A percentile compares a stretch with the other conserved stretches of the same genome.
phyloP scores from a whole-genome alignment of 2,797 vertebrate species.

The Phyllotis vaccarum region DNA sequence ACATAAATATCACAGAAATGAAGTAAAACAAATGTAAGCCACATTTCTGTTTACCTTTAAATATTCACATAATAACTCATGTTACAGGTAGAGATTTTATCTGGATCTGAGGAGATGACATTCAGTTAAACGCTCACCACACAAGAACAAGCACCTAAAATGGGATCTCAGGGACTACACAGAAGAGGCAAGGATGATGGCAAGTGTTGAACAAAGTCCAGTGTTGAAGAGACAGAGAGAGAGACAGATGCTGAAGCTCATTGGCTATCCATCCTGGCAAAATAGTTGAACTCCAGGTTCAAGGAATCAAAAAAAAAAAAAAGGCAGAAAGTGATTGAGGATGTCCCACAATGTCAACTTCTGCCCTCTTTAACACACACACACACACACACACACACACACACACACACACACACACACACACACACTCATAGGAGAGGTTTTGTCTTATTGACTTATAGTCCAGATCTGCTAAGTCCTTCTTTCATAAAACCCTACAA shows the following conservation, averaged over 20 bases:
- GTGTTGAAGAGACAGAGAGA: background rate
- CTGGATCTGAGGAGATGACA: background rate
- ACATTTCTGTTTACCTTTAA: background rate
- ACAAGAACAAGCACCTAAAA: background rate
- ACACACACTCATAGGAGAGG: background rate
- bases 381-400: background rate
- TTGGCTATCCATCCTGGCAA: background rate
- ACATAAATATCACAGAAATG: slow-evolving; percentile 46
- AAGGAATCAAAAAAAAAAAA: background rate
- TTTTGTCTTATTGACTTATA: slow-evolving; percentile 7
- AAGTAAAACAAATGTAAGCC: background rate
- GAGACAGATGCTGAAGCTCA: background rate
- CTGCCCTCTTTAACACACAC: background rate
- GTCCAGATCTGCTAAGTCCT: background rate
- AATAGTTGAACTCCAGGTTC: background rate
- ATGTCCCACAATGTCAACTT: background rate
- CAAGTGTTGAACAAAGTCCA: background rate
- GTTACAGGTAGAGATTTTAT: slow-evolving; percentile 8
- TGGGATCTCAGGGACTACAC: background rate
- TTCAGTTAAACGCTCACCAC: background rate
- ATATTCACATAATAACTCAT: background rate
- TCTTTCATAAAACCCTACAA: background rate
- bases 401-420: background rate
- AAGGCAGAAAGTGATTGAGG: background rate
- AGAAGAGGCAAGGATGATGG: background rate